Evolutionary conservation across 2,113 vertebrate genomes (phyloP).

Genomic region (Rhinolophus ferrumequinum): DNA sequence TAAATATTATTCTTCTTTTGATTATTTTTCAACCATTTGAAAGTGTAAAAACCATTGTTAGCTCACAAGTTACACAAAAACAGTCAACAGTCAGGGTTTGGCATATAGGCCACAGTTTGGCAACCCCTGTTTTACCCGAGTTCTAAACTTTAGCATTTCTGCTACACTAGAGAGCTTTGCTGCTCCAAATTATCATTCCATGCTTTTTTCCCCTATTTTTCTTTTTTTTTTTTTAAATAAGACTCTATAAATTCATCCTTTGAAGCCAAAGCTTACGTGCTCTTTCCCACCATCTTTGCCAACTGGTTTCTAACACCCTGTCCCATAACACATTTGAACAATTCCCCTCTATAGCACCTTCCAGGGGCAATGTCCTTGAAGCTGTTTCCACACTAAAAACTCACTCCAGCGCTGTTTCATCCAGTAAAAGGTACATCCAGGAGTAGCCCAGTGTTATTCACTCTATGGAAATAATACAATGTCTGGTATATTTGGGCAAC

Average conservation of each 20-base stretch:
- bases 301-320: not conserved
- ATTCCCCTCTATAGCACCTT: not conserved
- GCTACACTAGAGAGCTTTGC: constrained; percentile 26
- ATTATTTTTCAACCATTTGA: constrained; percentile 52
- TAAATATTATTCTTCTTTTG: constrained; percentile 37
- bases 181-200: constrained; percentile 21
- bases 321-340: not conserved
- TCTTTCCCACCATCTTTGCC: constrained; percentile 37
- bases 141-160: constrained; percentile 9
- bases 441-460: not conserved
- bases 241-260: constrained; percentile 27
- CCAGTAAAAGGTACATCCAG: not conserved
- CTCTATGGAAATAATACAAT: not conserved
- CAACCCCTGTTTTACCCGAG: not conserved
- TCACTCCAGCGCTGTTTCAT: not conserved
- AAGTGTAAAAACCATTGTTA: constrained; percentile 48
- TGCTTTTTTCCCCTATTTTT: not conserved
- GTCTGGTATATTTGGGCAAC: not conserved
- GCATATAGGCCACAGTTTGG: not conserved
- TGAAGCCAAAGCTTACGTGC: constrained; percentile 1
- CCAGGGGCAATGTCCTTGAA: constrained; percentile 26
- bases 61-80: not conserved
- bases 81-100: not conserved
- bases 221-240: not conserved
- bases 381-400: constrained; percentile 11